phyloP scores from a whole-genome alignment of 2,113 vertebrate species.

The Coptodon rendalli region DNA sequence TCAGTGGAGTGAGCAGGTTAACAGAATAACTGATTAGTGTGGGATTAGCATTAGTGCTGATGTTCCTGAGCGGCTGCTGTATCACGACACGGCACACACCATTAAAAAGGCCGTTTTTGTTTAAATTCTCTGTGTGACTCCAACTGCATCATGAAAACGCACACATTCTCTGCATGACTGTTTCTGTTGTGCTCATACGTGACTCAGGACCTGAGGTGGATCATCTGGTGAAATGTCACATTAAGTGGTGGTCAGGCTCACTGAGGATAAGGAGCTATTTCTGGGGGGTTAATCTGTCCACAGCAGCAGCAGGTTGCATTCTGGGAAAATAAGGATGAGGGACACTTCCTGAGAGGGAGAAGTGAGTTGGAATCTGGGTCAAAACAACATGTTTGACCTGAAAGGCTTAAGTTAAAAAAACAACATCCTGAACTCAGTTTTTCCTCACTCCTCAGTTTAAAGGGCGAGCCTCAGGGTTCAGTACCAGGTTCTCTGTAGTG shows the following conservation, averaged over 20 bases:
- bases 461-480: background rate
- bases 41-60: conserved; percentile 1
- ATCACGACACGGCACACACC: background rate
- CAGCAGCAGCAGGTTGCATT: conserved; percentile 29
- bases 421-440: background rate
- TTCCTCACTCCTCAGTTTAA: background rate
- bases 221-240: background rate
- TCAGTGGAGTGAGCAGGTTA: background rate
- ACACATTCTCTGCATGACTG: too few species aligned
- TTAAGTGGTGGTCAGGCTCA: conserved; percentile 24
- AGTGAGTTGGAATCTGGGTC: conserved; percentile 29
- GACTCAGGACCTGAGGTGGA: background rate
- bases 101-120: background rate
- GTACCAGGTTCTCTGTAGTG: background rate
- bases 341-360: background rate
- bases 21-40: background rate
- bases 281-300: conserved; percentile 35
- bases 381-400: conserved; percentile 41
- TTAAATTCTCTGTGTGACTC: background rate
- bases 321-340: conserved; percentile 33
- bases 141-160: background rate
- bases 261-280: conserved; percentile 52
- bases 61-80: background rate
- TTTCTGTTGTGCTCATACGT: background rate
- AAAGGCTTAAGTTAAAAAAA: background rate